Conservation (phyloP, 2,113 vertebrate genomes). For the Asarcornis scutulata region DNA sequence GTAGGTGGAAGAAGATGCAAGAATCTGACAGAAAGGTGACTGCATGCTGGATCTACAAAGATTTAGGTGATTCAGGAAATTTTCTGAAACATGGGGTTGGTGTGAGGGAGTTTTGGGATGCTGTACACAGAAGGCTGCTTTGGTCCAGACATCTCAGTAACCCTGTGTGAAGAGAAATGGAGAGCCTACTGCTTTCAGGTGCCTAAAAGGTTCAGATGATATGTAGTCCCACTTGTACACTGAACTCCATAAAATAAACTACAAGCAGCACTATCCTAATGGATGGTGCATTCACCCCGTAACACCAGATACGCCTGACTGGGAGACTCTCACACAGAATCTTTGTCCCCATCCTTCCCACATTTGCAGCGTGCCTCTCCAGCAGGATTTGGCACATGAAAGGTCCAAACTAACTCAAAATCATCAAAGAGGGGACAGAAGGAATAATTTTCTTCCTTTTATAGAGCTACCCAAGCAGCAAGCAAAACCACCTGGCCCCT, state of each 20-base stretch:
- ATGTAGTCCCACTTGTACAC: neutral
- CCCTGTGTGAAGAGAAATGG: neutral
- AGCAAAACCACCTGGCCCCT: neutral
- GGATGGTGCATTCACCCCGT: neutral
- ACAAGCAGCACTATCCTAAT: neutral
- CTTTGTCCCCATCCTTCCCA: neutral
- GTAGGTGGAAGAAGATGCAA: neutral
- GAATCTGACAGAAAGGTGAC: neutral
- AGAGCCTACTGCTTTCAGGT: neutral
- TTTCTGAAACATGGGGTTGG: neutral
- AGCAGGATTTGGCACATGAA: neutral
- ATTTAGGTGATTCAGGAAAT: neutral
- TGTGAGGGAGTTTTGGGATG: rapidly evolving
- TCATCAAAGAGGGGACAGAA: neutral
- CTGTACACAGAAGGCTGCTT: neutral
- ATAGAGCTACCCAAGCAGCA: neutral
- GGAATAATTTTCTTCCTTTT: neutral
- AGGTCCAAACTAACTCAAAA: neutral
- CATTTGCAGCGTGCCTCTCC: neutral
- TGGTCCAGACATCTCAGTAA: neutral
- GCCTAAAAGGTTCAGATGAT: neutral
- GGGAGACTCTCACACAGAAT: neutral
- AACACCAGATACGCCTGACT: neutral
- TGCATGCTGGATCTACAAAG: neutral
- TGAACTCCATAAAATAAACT: neutral